These are phyloP conservation scores for Donacobius atricapilla DNA, from an alignment of 2,113 vertebrate genomes.

Conservation along the genomic window DNA sequence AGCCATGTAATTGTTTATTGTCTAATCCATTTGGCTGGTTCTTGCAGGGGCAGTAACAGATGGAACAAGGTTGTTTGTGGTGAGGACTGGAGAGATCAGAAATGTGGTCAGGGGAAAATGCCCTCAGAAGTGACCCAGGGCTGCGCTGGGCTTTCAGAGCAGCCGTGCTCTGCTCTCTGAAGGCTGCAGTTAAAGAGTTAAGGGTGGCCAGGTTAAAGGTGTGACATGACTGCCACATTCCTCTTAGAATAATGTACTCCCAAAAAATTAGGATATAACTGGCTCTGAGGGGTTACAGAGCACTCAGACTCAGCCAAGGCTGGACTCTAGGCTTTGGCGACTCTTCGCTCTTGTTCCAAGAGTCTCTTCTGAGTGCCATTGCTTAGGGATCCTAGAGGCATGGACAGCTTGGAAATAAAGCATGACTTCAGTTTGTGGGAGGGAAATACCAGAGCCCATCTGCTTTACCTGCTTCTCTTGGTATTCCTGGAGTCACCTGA, in stretches of 20 bases:
- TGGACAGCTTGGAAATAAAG: not conserved
- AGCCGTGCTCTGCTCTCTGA: not conserved
- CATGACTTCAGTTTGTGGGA: not conserved
- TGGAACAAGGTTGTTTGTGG: not conserved
- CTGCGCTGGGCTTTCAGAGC: not conserved
- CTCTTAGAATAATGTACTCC: not conserved
- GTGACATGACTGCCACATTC: not conserved
- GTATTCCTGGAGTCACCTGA: not conserved
- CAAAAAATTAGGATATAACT: not conserved
- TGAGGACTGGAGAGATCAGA: not conserved
- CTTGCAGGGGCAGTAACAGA: not conserved
- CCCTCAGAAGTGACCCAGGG: not conserved
- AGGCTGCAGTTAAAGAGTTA: not conserved
- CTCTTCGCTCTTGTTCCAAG: not conserved
- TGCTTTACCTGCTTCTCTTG: not conserved
- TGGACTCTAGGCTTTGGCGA: not conserved
- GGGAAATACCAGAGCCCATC: not conserved
- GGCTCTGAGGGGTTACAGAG: not conserved
- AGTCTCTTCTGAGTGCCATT: not conserved
- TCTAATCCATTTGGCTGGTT: not conserved
- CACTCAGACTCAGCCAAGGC: not conserved
- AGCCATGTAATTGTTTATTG: not conserved
- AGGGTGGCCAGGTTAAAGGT: not conserved
- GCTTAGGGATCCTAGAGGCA: not conserved
- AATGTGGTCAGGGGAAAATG: not conserved